phyloP scores from a whole-genome alignment of 2,797 vertebrate species.

The Rhinoraja longicauda region DNA sequence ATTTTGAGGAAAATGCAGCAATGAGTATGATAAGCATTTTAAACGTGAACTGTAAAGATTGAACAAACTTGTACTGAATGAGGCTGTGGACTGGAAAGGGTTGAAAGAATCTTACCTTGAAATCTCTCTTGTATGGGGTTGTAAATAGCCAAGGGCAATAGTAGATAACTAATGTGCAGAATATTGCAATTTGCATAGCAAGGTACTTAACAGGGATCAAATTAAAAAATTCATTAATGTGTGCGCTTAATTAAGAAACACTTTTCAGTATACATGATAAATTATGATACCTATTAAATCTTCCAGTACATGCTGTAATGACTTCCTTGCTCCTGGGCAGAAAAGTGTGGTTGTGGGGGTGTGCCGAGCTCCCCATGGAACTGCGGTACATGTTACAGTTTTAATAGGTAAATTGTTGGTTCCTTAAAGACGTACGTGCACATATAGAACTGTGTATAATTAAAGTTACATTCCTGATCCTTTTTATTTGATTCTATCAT shows the following conservation, averaged over 20 bases:
- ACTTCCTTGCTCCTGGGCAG: constrained; percentile 84
- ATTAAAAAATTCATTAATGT: constrained; percentile 99
- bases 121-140: constrained; percentile 72
- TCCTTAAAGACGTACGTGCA: constrained; percentile 27
- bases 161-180: constrained; percentile 99
- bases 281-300: constrained; percentile 99
- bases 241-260: constrained; percentile 99
- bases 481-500: constrained; percentile 34
- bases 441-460: constrained; percentile 20
- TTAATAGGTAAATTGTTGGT: constrained; percentile 52
- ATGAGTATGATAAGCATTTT: background rate
- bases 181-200: constrained; percentile 99
- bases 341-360: constrained; percentile 78
- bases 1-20: background rate
- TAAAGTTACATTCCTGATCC: constrained; percentile 23
- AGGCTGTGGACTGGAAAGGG: constrained; percentile 67
- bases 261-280: constrained; percentile 99
- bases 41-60: background rate
- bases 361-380: constrained; percentile 72
- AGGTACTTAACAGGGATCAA: constrained; percentile 99
- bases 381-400: constrained; percentile 59
- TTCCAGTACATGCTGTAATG: constrained; percentile 87
- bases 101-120: constrained; percentile 85
- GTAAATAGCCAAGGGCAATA: constrained; percentile 99
- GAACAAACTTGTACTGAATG: background rate